These are phyloP conservation scores for Gephyroberyx darwinii DNA, from an alignment of 2,797 vertebrate genomes.

Conservation along the genomic window DNA sequence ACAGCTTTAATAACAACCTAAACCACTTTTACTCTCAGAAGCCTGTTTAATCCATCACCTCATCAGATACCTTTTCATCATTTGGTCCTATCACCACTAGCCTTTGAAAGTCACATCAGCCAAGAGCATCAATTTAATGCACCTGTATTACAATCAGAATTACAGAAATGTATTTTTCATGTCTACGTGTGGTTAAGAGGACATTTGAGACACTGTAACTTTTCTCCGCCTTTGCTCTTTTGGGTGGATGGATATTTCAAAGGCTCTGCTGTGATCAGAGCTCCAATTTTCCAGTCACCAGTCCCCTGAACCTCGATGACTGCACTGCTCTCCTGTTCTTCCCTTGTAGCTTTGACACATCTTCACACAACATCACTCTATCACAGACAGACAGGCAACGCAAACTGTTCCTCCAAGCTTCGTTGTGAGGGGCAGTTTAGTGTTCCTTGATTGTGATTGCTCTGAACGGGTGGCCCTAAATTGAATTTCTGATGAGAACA, in stretches of 20 bases:
- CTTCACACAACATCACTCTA: constrained; percentile 1
- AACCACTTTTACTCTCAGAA: neutral
- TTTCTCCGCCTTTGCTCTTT: neutral
- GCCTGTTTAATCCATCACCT: neutral
- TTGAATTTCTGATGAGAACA: constrained; percentile 33
- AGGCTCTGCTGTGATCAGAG: constrained; percentile 14
- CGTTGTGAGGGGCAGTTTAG: neutral
- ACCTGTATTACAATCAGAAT: too few species aligned
- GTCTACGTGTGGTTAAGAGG: neutral
- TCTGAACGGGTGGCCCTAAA: constrained; percentile 9
- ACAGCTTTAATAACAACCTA: neutral
- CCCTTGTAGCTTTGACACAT: constrained; percentile 16
- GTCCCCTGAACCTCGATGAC: neutral
- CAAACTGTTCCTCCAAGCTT: constrained; percentile 30
- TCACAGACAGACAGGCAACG: constrained; percentile 8
- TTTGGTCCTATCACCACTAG: neutral
- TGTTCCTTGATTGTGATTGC: constrained; percentile 9
- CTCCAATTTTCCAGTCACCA: neutral
- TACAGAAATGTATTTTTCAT: too few species aligned
- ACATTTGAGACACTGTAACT: neutral
- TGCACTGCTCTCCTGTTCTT: constrained; percentile 4
- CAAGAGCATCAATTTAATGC: too few species aligned
- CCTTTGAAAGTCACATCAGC: neutral
- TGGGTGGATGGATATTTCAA: constrained; percentile 1
- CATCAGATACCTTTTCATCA: too few species aligned